Conservation (phyloP, 1,140 invertebrate species). For the Orchestia grillus region DNA sequence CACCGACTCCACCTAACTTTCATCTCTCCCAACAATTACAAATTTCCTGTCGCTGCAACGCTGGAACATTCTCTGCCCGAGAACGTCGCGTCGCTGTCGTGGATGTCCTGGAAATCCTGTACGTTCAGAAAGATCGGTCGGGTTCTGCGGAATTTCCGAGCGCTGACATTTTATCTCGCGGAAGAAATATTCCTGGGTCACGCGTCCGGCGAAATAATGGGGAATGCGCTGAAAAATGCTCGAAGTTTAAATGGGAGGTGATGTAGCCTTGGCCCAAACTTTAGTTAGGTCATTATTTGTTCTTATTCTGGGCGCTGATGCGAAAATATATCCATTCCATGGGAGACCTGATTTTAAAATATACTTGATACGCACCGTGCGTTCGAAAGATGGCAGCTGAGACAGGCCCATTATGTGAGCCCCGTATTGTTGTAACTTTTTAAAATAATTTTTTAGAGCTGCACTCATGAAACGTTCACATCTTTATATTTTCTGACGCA, state of each 20-base stretch:
- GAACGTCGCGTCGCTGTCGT: not conserved
- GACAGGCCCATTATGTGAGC: no score
- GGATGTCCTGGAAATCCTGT: not conserved
- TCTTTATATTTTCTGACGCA: no score
- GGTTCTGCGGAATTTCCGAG: not conserved
- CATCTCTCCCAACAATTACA: not conserved
- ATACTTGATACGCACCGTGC: not conserved
- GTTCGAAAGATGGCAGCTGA: no score
- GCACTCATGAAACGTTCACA: no score
- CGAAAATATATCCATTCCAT: not conserved
- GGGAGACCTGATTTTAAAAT: not conserved
- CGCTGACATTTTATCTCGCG: not conserved
- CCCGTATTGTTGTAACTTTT: no score
- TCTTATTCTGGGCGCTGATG: not conserved
- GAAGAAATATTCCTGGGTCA: not conserved
- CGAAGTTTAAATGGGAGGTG: not conserved
- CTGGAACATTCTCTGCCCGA: not conserved
- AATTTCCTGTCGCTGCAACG: not conserved
- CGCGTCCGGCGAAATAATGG: not conserved
- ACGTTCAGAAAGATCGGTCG: not conserved
- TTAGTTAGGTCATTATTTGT: slow-evolving; percentile 1
- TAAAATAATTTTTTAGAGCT: no score
- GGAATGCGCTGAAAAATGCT: not conserved
- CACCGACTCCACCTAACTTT: not conserved
- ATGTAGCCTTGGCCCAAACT: not conserved